phyloP scores from a whole-genome alignment of 1,140 invertebrate genomes.

The Melitaea cinxia region DNA sequence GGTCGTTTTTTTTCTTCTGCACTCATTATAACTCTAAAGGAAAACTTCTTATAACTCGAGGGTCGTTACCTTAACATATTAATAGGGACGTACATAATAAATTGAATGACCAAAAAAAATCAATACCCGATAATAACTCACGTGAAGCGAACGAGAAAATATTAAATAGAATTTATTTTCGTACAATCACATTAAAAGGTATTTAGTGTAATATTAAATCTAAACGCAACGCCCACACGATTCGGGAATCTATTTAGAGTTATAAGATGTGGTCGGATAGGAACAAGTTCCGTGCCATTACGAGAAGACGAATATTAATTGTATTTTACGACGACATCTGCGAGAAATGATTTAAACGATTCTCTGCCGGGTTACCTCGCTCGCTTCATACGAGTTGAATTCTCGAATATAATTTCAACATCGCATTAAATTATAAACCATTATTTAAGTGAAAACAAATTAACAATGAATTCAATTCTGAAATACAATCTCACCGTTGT shows the following conservation, averaged over 20 bases:
- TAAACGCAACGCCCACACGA: slow-evolving; percentile 14
- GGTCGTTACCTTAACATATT: background rate
- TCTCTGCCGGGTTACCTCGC: slow-evolving; percentile 39
- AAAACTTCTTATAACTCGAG: background rate
- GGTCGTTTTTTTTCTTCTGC: background rate
- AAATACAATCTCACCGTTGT: slow-evolving; percentile 26
- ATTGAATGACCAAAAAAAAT: background rate
- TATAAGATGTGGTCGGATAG: slow-evolving; percentile 16
- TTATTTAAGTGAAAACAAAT: slow-evolving; percentile 10
- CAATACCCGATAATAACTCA: background rate
- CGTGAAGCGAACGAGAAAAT: background rate
- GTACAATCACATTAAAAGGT: background rate
- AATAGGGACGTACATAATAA: too few species aligned
- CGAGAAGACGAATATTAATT: slow-evolving; percentile 42
- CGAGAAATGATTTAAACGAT: slow-evolving; percentile 42
- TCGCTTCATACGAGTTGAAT: slow-evolving; percentile 26
- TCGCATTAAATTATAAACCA: background rate
- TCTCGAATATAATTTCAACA: slow-evolving; percentile 23
- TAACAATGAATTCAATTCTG: slow-evolving; percentile 12
- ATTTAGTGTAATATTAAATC: slow-evolving; percentile 10
- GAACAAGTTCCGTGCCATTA: slow-evolving; percentile 24
- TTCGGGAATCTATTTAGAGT: slow-evolving; percentile 7
- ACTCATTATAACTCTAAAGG: background rate
- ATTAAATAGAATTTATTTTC: background rate
- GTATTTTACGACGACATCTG: slow-evolving; percentile 42